Conservation (phyloP, 2,888 invertebrate species). For the Sarcophaga rosellei region DNA sequence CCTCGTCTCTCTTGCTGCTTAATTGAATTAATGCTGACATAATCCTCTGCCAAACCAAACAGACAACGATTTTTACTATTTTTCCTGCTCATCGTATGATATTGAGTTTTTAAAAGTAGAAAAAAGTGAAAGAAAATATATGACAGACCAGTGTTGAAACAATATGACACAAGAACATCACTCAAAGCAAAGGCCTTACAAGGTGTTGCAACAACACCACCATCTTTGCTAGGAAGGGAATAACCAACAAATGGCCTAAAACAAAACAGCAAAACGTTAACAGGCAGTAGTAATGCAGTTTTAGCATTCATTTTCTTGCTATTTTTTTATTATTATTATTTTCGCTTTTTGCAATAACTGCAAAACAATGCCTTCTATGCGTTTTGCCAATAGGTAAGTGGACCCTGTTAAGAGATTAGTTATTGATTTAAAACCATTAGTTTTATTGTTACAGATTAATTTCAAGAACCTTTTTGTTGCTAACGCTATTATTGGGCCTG, state of each 20-base stretch:
- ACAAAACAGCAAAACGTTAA: background rate
- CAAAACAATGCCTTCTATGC: constrained; percentile 67
- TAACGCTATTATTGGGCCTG: constrained; percentile 76
- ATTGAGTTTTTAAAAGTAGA: background rate
- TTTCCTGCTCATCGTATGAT: background rate
- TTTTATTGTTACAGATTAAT: constrained; percentile 73
- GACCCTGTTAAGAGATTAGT: constrained; percentile 10
- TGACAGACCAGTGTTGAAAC: constrained; percentile 24
- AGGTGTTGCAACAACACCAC: background rate
- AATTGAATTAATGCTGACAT: constrained; percentile 63
- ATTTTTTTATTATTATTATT: constrained; percentile 41
- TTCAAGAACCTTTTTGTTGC: constrained; percentile 74
- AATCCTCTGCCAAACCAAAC: background rate
- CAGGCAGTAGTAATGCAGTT: constrained; percentile 41
- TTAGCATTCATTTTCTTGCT: constrained; percentile 36
- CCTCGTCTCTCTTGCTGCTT: constrained; percentile 23
- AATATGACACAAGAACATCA: background rate
- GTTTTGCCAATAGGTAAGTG: constrained; percentile 69
- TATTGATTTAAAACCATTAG: constrained; percentile 45
- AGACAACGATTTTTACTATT: background rate
- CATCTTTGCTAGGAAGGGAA: constrained; percentile 1
- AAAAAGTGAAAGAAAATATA: no score
- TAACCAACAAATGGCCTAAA: constrained; percentile 52
- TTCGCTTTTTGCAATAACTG: constrained; percentile 48
- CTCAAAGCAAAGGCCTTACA: background rate